Evolutionary conservation across 2,888 invertebrate species (phyloP), one percentile per base, ranked within the genome.

Genomic region (Drosophila macrospina): DNA sequence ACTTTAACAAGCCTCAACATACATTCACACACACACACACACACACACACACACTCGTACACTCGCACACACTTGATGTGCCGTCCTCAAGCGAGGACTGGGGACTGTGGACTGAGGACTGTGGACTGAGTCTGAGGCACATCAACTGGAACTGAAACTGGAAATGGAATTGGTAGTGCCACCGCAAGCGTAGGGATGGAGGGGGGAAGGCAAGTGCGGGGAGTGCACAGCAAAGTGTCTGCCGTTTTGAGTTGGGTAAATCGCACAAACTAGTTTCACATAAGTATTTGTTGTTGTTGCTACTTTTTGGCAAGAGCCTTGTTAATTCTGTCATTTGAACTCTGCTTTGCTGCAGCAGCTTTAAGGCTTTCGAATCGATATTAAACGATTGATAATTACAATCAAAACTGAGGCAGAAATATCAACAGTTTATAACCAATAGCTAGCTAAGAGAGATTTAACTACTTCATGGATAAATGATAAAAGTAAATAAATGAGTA

Each of bases 1-100:
- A 86, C 86, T 89, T 86, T 86, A 86, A 86, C 89, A 89, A 89
- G 86, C 83, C 76, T 68, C 81, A 80, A 69, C 74, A 68, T 61
- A 50, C 55, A 50, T 15, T 6, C 69, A 47, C 36, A 73, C 63
- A 59, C 62, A 48, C 37, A 44, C 45, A 36, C 15, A 24, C 28
- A 26, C 34, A 64, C 74, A 36, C 15, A 24, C 28, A 26, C 34
- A 64, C 74, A 69, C 81, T 41, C 69, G 36, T 36, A 72, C 48
- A 59, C 32, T 39, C 11, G 20, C 30, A 24, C 56, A 64, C 75
- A 74, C 82, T 65, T 84, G 79, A 76, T 74, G 74, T 70, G 74
- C 63, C 74, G 34, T 59, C 69, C 69, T 67, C 48, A 56, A 67
- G 15, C 45, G 69, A 62, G 74, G 62, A 61, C 56, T 32, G 69